Percentiles rank a stretch among this genome's conserved stretches.
These are phyloP conservation scores for Actinemys pallida DNA, from an alignment of 2,113 vertebrate genomes.

Conservation along the genomic window DNA sequence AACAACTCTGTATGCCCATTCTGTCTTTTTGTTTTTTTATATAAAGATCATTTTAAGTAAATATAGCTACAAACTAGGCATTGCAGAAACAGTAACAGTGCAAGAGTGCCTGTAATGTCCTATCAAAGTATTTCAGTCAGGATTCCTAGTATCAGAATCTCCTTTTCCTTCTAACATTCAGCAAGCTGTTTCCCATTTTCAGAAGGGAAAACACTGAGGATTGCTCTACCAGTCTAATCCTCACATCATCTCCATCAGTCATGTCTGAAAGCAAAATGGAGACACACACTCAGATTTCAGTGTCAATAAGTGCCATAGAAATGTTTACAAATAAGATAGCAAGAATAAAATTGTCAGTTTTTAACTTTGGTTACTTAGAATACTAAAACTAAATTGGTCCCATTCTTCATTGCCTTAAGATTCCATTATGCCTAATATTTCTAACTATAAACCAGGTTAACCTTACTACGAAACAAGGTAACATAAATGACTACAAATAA, in stretches of 20 bases:
- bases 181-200: background rate
- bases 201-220: background rate
- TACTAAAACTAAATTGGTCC: background rate
- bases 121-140: background rate
- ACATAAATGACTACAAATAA: background rate
- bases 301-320: background rate
- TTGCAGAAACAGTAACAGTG: background rate
- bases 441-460: background rate
- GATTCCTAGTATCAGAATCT: background rate
- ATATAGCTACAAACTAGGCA: background rate
- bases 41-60: background rate
- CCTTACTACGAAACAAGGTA: accelerated
- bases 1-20: background rate
- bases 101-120: background rate
- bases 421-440: background rate
- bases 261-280: background rate
- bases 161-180: background rate
- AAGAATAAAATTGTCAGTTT: background rate
- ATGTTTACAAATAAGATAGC: background rate
- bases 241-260: background rate
- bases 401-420: background rate
- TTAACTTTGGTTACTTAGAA: background rate
- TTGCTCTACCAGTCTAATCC: background rate
- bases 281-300: background rate
- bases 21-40: background rate